Evolutionary conservation across 1,140 invertebrate species (phyloP).

Genomic region (Drosophila sulfurigaster): DNA sequence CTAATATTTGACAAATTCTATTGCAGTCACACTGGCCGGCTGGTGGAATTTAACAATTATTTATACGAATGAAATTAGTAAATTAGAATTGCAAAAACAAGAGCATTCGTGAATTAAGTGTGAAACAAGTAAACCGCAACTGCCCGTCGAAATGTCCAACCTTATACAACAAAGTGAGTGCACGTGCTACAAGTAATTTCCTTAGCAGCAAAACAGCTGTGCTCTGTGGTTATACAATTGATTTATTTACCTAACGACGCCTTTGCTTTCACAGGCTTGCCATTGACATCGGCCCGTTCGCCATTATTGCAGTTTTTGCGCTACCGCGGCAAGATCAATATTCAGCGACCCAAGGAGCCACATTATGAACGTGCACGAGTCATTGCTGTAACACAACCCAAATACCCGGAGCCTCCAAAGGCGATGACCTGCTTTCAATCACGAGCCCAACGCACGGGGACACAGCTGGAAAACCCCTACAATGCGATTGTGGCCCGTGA

Average conservation of each 20-base stretch:
- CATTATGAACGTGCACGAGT: constrained; percentile 88
- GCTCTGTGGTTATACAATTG: constrained; percentile 48
- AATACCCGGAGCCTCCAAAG: constrained; percentile 58
- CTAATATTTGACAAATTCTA: too few relatives aligned
- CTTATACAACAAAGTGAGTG: constrained; percentile 35
- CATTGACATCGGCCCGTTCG: constrained; percentile 80
- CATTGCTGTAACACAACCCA: constrained; percentile 88
- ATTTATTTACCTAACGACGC: constrained; percentile 21
- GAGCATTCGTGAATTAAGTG: constrained; percentile 5
- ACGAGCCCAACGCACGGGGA: constrained; percentile 48
- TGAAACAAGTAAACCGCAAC: background rate
- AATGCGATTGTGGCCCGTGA: constrained; percentile 89
- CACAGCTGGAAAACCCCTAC: constrained; percentile 87
- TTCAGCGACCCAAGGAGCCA: constrained; percentile 89
- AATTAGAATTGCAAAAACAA: background rate
- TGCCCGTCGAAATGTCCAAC: constrained; percentile 26
- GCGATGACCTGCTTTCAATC: constrained; percentile 63
- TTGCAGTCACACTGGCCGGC: too few relatives aligned
- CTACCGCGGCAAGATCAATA: constrained; percentile 90
- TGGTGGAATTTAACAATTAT: background rate
- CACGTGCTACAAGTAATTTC: background rate
- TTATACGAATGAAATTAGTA: background rate
- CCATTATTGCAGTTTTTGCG: constrained; percentile 87
- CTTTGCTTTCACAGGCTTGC: constrained; percentile 30
- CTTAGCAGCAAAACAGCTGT: background rate